Base-by-base conservation (phyloP, 2,888 invertebrate species). In the Dione vanillae region DNA sequence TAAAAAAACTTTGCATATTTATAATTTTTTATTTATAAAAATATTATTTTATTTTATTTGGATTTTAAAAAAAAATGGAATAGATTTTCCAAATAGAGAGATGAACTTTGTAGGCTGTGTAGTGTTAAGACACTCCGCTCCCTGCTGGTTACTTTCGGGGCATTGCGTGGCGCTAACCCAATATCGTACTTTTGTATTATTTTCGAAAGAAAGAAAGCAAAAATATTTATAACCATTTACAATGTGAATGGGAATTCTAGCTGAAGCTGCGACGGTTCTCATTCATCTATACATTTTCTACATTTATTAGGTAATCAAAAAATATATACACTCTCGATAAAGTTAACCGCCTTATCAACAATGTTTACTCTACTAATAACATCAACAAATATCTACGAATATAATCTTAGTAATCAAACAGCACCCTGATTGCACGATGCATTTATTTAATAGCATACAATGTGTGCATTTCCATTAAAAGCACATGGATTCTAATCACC, bases 401-500 rank as follows among this genome's bases (percentile, higher is more conserved):
- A 41, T 11, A 45, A 69, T 69, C 68, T n/a, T 43, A 64, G 40
- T 40, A 45, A 41, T 54, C 54, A 64, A 69, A 69, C 47, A 69
- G 19, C 37, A 19, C 62, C 20, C 16, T 54, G 62, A 64, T 47
- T 69, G 45, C 54, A 35, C 54, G 35, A 47, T 54, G 56, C 68
- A 64, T 61, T 45, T 19, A 61, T 35, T 61, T 45, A 61, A 61
- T 61, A 35, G 45, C 61, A 61, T 27, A 35, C 61, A 61, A 45
- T 67, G 56, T 69, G 41, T 73, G 66, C 66, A 51, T 58, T 72
- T 72, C 67, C 71, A 61, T 73, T 58, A 72, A 65, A 73, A 59
- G 83, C 83, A 85, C 78, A 70, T 79, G 78, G 78, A 82, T 81
- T 79, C 77, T 82, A 85, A 88, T 89, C 86, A 74, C 70, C 78